Percentiles rank a stretch among this genome's conserved stretches.
These are phyloP conservation scores for Strigamia transsilvanica DNA, from an alignment of 2,888 invertebrate species.

Conservation along the genomic window DNA sequence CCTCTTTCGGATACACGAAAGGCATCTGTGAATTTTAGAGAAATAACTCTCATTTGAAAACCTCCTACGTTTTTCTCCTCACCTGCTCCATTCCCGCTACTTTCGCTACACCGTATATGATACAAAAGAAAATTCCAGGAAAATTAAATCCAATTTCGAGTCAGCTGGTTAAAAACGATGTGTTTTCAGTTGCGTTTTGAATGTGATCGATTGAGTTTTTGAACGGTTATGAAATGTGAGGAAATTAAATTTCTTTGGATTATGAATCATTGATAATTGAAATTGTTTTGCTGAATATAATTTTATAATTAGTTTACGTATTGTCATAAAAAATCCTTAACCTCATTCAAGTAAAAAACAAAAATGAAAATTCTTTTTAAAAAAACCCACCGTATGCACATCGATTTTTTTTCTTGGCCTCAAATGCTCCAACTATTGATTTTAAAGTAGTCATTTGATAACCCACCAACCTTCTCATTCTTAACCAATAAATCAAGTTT, in stretches of 20 bases:
- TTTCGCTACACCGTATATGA: neutral
- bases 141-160: neutral
- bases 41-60: neutral
- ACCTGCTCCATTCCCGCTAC: neutral
- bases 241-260: constrained; percentile 8
- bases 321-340: too few species aligned
- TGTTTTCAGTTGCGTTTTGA: neutral
- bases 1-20: neutral
- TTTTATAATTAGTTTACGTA: too few species aligned
- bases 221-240: neutral
- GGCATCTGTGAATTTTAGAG: constrained; percentile 23
- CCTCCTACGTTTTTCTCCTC: neutral
- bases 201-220: neutral
- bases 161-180: neutral
- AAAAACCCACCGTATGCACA: neutral
- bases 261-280: neutral
- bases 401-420: constrained; percentile 11
- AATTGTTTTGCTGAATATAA: neutral
- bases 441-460: constrained; percentile 31
- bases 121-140: neutral
- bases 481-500: neutral
- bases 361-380: neutral
- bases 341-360: neutral
- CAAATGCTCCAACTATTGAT: neutral
- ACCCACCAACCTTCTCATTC: neutral